Conservation (phyloP, 2,888 invertebrate genomes). For the Busseola fusca region DNA sequence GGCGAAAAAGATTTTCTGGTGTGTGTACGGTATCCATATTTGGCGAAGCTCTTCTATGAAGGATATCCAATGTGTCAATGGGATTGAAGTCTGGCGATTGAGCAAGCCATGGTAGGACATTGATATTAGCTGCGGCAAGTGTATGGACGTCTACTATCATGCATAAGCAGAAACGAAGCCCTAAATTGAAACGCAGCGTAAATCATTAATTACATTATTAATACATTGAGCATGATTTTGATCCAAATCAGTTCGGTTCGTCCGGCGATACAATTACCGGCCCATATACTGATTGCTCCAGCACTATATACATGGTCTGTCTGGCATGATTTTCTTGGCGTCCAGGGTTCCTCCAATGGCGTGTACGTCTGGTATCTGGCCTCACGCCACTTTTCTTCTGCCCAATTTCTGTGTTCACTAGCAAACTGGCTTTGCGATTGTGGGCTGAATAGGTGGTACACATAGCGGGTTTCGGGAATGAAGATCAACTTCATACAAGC, state of each 20-base stretch:
- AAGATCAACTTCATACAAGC: background rate
- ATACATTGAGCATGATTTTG: background rate
- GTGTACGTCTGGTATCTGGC: background rate
- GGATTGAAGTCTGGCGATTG: background rate
- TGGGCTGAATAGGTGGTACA: background rate
- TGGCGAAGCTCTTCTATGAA: background rate
- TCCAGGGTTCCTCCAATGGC: background rate
- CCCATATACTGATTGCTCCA: background rate
- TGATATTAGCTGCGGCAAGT: background rate
- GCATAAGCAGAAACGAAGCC: background rate
- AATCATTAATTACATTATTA: too few relatives aligned
- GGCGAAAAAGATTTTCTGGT: background rate
- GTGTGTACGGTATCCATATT: background rate
- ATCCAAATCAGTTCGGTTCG: background rate
- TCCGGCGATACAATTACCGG: background rate
- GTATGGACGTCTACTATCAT: background rate
- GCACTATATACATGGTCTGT: background rate
- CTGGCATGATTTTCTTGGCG: background rate
- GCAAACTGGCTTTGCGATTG: background rate
- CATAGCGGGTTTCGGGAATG: background rate
- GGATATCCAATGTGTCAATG: background rate
- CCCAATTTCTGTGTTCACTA: background rate
- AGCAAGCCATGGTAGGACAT: background rate
- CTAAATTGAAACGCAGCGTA: background rate
- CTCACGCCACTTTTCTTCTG: background rate